A percentile compares a stretch with the other conserved stretches of the same genome.
These are phyloP conservation scores for Mesoligia furuncula DNA, from an alignment of 2,888 invertebrate species.

Conservation along the genomic window DNA sequence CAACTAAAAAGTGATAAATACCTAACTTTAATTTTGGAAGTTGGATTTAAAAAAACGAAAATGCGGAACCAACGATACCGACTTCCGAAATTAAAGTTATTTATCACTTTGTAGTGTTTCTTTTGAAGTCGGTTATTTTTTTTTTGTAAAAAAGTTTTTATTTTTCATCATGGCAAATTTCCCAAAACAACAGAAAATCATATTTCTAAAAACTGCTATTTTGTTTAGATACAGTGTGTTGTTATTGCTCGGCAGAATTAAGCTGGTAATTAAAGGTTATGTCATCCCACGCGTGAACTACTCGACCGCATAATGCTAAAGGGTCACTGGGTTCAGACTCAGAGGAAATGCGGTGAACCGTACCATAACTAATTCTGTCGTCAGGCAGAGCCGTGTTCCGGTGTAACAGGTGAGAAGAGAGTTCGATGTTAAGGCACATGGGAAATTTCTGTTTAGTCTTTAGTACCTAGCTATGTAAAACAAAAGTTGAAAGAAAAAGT, in stretches of 20 bases:
- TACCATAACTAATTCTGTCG: conserved; percentile 12
- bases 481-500: not conserved
- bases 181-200: not conserved
- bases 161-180: not conserved
- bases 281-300: conserved; percentile 23
- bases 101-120: too few species aligned
- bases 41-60: too few species aligned
- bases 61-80: too few species aligned
- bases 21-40: too few species aligned
- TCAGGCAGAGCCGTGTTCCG: not conserved
- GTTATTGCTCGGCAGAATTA: not conserved
- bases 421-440: not conserved
- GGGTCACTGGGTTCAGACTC: conserved; percentile 14
- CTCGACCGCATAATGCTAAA: conserved; percentile 19
- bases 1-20: too few species aligned
- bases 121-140: too few species aligned
- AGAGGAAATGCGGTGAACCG: conserved; percentile 13
- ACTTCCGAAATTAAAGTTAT: too few species aligned
- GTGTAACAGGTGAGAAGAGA: not conserved
- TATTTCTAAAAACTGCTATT: not conserved
- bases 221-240: too few species aligned
- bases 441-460: not conserved
- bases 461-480: too few species aligned
- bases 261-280: conserved; percentile 13
- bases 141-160: too few species aligned